Conservation (phyloP, 2,888 invertebrate species). For the Drosophila meridiana region DNA sequence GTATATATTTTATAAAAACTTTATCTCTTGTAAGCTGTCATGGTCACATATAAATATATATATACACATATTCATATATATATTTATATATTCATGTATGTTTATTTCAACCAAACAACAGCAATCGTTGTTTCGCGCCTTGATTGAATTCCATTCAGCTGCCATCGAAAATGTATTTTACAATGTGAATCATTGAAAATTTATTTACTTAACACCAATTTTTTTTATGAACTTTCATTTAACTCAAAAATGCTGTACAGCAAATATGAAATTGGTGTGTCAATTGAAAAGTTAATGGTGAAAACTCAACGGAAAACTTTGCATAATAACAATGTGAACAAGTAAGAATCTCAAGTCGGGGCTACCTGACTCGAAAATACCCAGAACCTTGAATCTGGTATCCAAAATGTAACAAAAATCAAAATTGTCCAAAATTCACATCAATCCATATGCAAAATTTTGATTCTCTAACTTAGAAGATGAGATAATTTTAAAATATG, state of each 20-base stretch:
- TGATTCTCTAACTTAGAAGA: too few relatives aligned
- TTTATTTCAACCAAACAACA: slow-evolving; percentile 25
- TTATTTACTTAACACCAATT: slow-evolving; percentile 1
- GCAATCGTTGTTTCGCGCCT: slow-evolving; percentile 47
- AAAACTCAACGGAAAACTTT: not conserved
- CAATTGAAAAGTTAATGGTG: not conserved
- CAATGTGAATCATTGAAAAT: slow-evolving; percentile 33
- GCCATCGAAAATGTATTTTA: slow-evolving; percentile 8
- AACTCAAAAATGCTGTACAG: not conserved
- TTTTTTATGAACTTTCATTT: not conserved
- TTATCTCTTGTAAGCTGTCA: not conserved
- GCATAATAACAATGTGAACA: not conserved
- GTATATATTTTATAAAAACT: not conserved
- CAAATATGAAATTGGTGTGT: not conserved
- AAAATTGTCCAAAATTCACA: too few relatives aligned
- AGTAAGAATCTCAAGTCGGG: too few relatives aligned
- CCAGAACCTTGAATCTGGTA: too few relatives aligned
- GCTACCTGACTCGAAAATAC: too few relatives aligned
- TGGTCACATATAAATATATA: not conserved
- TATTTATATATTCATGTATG: not conserved
- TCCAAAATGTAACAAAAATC: too few relatives aligned
- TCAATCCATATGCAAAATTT: too few relatives aligned
- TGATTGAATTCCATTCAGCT: slow-evolving; percentile 41
- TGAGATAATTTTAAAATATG: too few relatives aligned
- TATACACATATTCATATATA: not conserved